Percentiles rank a stretch among this genome's conserved stretches.
Conservation (phyloP, 2,888 invertebrate genomes). For the Phalera bucephala region DNA sequence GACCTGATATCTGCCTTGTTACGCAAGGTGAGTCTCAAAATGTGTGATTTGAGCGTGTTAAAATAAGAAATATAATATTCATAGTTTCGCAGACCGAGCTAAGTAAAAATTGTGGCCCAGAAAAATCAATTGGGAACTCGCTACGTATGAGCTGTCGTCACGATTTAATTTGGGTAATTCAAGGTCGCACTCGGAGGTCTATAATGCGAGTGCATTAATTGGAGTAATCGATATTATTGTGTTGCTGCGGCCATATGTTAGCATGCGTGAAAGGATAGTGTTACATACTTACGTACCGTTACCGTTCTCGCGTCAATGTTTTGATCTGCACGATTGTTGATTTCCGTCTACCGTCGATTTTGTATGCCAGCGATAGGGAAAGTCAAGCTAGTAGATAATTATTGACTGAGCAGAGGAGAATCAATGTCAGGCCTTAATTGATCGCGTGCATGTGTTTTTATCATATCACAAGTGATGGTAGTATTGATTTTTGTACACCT, state of each 20-base stretch:
- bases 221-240: conserved; percentile 54
- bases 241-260: conserved; percentile 71
- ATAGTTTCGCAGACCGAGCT: conserved; percentile 20
- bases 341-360: conserved; percentile 37
- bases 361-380: conserved; percentile 37
- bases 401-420: conserved; percentile 10
- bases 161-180: conserved; percentile 54
- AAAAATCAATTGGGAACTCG: conserved; percentile 56
- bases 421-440: conserved; percentile 9
- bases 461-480: conserved; percentile 10
- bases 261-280: conserved; percentile 64
- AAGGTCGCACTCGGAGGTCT: conserved; percentile 59
- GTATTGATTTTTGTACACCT: conserved; percentile 32
- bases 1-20: conserved; percentile 64
- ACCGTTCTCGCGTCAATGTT: conserved; percentile 42
- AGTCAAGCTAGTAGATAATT: conserved; percentile 24
- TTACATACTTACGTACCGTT: conserved; percentile 62
- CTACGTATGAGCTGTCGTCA: conserved; percentile 62
- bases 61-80: conserved; percentile 16
- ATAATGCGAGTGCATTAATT: conserved; percentile 42
- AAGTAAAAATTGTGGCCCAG: conserved; percentile 45
- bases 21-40: conserved; percentile 56
- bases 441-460: conserved; percentile 6
- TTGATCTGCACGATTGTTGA: conserved; percentile 35
- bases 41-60: conserved; percentile 12